A percentile compares a stretch with the other conserved stretches of the same genome.
Conservation (phyloP, 2,797 vertebrate species). For the Pseudomugil gertrudae region DNA sequence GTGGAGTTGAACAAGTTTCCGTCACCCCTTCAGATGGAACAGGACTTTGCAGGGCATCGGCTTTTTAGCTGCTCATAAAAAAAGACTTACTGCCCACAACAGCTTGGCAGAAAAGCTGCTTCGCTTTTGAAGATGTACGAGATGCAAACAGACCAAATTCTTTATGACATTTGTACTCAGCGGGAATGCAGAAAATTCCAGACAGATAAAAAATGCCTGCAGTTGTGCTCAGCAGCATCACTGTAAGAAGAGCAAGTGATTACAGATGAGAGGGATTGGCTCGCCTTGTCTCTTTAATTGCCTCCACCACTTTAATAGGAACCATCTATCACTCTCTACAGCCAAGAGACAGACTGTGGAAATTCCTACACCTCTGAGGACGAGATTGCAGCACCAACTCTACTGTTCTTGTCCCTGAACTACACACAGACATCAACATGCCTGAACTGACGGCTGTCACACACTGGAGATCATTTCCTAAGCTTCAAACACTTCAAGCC, state of each 20-base stretch:
- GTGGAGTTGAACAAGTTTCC: constrained; percentile 9
- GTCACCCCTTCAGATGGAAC: constrained; percentile 32
- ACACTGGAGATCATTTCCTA: constrained; percentile 2
- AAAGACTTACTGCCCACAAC: not conserved
- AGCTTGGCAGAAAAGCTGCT: constrained; percentile 14
- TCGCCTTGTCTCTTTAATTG: constrained; percentile 68
- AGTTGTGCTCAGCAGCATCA: constrained; percentile 18
- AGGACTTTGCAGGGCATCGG: constrained; percentile 11
- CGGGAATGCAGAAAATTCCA: not conserved
- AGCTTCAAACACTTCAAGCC: constrained; percentile 23
- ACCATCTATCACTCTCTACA: constrained; percentile 69
- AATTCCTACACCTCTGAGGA: constrained; percentile 42
- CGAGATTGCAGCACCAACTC: constrained; percentile 22
- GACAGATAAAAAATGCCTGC: constrained; percentile 13
- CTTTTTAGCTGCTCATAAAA: constrained; percentile 13
- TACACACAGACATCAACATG: constrained; percentile 12
- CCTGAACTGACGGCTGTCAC: constrained; percentile 34
- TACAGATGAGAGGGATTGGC: constrained; percentile 52
- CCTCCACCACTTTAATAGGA: constrained; percentile 70
- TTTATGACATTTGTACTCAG: not conserved
- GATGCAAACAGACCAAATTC: not conserved
- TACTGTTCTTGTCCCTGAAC: constrained; percentile 18
- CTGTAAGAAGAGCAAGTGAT: constrained; percentile 44
- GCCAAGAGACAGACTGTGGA: constrained; percentile 48
- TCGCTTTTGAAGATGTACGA: constrained; percentile 9